These are phyloP conservation scores for Cotesia chilonis DNA, from an alignment of 1,140 invertebrate genomes.

Conservation along the genomic window DNA sequence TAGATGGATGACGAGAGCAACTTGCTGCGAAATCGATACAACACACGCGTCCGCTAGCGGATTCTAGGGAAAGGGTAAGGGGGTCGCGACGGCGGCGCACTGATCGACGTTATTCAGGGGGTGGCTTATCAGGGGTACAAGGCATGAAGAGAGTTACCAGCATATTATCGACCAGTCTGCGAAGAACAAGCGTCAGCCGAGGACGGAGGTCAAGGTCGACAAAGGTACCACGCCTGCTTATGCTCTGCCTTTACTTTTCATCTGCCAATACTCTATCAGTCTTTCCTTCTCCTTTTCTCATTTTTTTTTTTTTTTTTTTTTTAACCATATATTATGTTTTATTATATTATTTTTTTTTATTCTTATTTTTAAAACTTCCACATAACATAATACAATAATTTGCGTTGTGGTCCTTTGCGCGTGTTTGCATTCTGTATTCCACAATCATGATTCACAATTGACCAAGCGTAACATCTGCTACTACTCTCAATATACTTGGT, in stretches of 20 bases:
- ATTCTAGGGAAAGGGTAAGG: slow-evolving; percentile 26
- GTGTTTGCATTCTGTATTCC: not conserved
- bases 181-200: slow-evolving; percentile 53
- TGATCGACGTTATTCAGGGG: slow-evolving; percentile 28
- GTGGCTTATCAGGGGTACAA: slow-evolving; percentile 30
- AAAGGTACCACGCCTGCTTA: slow-evolving; percentile 60
- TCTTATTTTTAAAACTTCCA: not conserved
- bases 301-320: slow-evolving; percentile 8
- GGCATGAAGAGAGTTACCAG: slow-evolving; percentile 29
- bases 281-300: not conserved
- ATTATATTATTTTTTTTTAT: too few species aligned
- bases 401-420: too few species aligned
- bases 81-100: slow-evolving; percentile 35
- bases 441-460: slow-evolving; percentile 26
- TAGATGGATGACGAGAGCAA: slow-evolving; percentile 21
- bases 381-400: not conserved
- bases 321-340: not conserved
- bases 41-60: slow-evolving; percentile 34
- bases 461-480: slow-evolving; percentile 36
- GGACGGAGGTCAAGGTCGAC: slow-evolving; percentile 62
- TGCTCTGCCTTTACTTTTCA: slow-evolving; percentile 1
- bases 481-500: not conserved
- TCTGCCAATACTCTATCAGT: not conserved
- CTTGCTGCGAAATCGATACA: slow-evolving; percentile 43
- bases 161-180: slow-evolving; percentile 60